Conservation (phyloP, 1,140 invertebrate species). For the Drosophila bipectinata region DNA sequence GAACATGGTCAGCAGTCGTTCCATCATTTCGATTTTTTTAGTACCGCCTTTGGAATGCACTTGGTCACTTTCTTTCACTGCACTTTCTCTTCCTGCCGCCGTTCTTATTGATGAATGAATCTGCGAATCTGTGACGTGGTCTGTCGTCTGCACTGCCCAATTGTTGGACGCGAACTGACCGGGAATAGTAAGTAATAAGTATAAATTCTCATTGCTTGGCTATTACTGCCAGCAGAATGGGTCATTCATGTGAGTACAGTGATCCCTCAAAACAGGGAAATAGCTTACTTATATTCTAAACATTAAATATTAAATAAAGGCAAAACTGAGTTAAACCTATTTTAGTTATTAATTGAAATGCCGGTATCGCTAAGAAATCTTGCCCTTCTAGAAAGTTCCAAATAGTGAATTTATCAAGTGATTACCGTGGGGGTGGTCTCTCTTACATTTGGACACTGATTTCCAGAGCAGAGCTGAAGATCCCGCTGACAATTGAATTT, state of each 20-base stretch:
- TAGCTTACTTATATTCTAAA: too few relatives aligned
- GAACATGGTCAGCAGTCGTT: slow-evolving; percentile 72
- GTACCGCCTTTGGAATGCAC: slow-evolving; percentile 2
- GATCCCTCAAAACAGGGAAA: neutral
- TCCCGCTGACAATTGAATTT: slow-evolving; percentile 76
- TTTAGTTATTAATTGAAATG: neutral
- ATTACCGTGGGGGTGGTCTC: slow-evolving; percentile 7
- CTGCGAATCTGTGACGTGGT: slow-evolving; percentile 10
- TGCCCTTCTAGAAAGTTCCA: neutral
- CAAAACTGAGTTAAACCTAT: too few relatives aligned
- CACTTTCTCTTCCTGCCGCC: slow-evolving; percentile 29
- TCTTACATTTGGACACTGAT: slow-evolving; percentile 35
- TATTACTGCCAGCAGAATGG: slow-evolving; percentile 19
- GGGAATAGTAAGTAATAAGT: slow-evolving; percentile 65
- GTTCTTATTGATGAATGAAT: slow-evolving; percentile 54
- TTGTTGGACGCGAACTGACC: slow-evolving; percentile 54
- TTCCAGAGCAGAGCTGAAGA: slow-evolving; percentile 39
- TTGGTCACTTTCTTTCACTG: slow-evolving; percentile 20
- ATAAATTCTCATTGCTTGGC: slow-evolving; percentile 66
- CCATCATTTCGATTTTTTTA: slow-evolving; percentile 37
- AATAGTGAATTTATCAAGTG: neutral
- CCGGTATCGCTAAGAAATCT: neutral
- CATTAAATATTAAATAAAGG: neutral
- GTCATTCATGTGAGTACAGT: slow-evolving; percentile 12
- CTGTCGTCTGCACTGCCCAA: slow-evolving; percentile 46